Evolutionary conservation across 2,888 invertebrate genomes (phyloP).

Genomic region (Agonum fuliginosum): DNA sequence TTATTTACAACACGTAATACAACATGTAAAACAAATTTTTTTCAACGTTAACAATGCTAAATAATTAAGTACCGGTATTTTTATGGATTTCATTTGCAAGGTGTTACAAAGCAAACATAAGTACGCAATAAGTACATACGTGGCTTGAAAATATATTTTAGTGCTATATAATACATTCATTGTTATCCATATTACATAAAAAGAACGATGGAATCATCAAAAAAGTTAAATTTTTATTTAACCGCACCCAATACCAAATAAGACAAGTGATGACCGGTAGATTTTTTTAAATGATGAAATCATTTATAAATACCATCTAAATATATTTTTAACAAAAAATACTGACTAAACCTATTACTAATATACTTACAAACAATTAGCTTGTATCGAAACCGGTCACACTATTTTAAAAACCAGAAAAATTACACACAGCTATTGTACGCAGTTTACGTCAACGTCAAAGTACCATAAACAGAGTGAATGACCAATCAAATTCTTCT

Average conservation of each 20-base stretch:
- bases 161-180: background rate
- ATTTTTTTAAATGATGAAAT: conserved; percentile 6
- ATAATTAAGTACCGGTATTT: conserved; percentile 12
- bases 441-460: background rate
- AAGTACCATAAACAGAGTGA: conserved; percentile 2
- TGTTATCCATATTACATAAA: background rate
- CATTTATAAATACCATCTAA: background rate
- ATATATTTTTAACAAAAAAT: background rate
- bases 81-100: background rate
- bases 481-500: conserved; percentile 12
- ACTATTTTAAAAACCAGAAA: conserved; percentile 1
- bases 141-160: background rate
- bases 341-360: background rate
- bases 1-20: no score
- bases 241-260: conserved; percentile 36
- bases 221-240: background rate
- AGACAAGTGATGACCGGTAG: conserved; percentile 31
- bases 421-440: background rate
- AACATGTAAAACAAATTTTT: no score
- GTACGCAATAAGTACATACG: conserved; percentile 8
- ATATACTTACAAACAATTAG: conserved; percentile 7
- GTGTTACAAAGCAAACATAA: background rate
- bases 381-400: background rate
- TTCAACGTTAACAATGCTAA: background rate
- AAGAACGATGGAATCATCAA: background rate